Evolutionary conservation across 2,888 invertebrate genomes (phyloP).

Genomic region (Orchestes rusci): DNA sequence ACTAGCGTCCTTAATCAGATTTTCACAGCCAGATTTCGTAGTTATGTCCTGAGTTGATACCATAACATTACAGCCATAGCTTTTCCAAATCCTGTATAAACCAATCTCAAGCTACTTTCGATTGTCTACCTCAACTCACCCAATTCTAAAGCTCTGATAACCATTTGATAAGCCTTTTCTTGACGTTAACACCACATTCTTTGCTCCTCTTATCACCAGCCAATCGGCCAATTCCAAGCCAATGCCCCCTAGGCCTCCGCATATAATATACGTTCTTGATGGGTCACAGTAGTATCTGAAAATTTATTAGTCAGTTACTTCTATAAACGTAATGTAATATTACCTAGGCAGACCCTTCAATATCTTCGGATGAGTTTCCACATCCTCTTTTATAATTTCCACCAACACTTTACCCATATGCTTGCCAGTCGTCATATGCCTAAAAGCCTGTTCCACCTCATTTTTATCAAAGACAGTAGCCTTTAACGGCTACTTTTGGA

Average conservation of each 20-base stretch:
- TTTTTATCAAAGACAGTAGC: constrained; percentile 56
- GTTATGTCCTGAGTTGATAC: constrained; percentile 68
- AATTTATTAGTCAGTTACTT: neutral
- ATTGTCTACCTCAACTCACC: too few relatives aligned
- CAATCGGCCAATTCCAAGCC: constrained; percentile 84
- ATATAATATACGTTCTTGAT: constrained; percentile 54
- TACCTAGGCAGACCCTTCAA: constrained; percentile 10
- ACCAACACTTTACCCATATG: constrained; percentile 69
- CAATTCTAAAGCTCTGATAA: constrained; percentile 56
- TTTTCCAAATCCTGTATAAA: constrained; percentile 60
- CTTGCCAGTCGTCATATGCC: constrained; percentile 59
- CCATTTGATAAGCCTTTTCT: constrained; percentile 72
- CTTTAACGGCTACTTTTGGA: constrained; percentile 55
- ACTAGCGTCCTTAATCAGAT: constrained; percentile 59
- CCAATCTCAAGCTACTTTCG: too few relatives aligned
- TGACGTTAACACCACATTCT: constrained; percentile 71
- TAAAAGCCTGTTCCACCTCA: constrained; percentile 66
- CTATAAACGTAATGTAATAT: too few relatives aligned
- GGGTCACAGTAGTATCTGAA: constrained; percentile 13
- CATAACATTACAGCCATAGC: constrained; percentile 59
- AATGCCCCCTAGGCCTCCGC: constrained; percentile 86
- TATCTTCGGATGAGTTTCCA: neutral
- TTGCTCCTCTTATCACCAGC: constrained; percentile 76
- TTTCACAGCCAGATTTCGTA: constrained; percentile 59
- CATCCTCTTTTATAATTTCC: constrained; percentile 37